phyloP scores from a whole-genome alignment of 2,888 invertebrate species.

The Ametastegia equiseti region DNA sequence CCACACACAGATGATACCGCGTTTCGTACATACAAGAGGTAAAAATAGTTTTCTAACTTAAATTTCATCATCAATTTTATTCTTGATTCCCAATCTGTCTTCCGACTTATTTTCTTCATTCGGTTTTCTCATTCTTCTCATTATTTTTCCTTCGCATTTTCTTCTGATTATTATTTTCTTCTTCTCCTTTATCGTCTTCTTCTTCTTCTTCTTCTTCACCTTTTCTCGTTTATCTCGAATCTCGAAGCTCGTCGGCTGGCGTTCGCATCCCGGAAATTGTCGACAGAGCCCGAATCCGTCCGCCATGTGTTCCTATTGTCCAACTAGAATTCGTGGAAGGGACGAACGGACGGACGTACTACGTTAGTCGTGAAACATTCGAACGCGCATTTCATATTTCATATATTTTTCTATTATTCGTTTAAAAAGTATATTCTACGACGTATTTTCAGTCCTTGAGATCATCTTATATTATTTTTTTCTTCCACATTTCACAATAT shows the following conservation, averaged over 20 bases:
- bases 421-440: background rate
- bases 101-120: background rate
- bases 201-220: background rate
- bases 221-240: constrained; percentile 22
- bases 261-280: constrained; percentile 47
- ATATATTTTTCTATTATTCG: constrained; percentile 9
- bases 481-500: background rate
- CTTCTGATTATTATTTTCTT: too few relatives aligned
- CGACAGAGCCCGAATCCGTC: constrained; percentile 46
- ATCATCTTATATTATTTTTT: background rate
- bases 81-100: background rate
- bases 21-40: constrained; percentile 43
- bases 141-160: constrained; percentile 5
- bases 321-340: constrained; percentile 39
- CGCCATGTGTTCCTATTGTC: constrained; percentile 45
- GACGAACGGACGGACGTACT: constrained; percentile 37
- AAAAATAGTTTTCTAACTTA: constrained; percentile 30
- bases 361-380: constrained; percentile 35
- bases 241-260: constrained; percentile 40
- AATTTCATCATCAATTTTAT: constrained; percentile 15
- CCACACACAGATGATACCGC: constrained; percentile 44
- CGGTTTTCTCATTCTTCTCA: background rate
- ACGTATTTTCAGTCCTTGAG: background rate
- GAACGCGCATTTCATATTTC: constrained; percentile 1
- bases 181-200: background rate